Base-by-base conservation (phyloP, 2,797 vertebrate species). In the Tragelaphus oryx region DNA sequence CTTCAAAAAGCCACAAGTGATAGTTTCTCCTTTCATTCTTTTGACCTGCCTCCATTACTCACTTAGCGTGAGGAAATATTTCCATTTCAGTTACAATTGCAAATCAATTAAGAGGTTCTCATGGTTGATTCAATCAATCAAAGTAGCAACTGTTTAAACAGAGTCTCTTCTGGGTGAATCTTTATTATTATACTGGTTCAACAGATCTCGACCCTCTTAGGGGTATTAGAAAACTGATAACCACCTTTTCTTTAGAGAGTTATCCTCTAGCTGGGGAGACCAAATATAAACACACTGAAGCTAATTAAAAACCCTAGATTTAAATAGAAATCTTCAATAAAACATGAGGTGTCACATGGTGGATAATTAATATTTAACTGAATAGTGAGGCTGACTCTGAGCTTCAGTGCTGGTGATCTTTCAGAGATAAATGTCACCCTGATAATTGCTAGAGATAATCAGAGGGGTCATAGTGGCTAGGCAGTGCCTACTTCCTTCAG, bases 401-500 rank as follows among this genome's bases (percentile, higher is more conserved):
- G 2, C 5, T 50, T 50, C 17, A 18, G 12, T 1, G 3, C 0
- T 4, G 22, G 28, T 44, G 59, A 28, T 37, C 17, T 79, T 28
- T 37, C 5, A 60, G 59, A 52, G 57, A 4, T 1, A 4, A 0
- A 12, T 4, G 13, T 28, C 48, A 60, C 22, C 37, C 54, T 10
- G 8, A 4, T 16, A 6, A 22, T 13, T 30, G 54, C 6, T 75
- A 4, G 11, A 8, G 14, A 11, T 11, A 28, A n/a, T 17, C 10
- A 28, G 18, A 46, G 14, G 55, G 17, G 8, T 78, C 28, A 1
- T n/a, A 8, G 16, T 30, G 57, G 20, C 26, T 46, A 22, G 9
- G 2, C 0, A 0, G 2, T 18, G 17, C n/a, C 6, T n/a, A 1
- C 14, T 26, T 75, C 26, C 30, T 41, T 37, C 26, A 37, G 2